Evolutionary conservation across 2,797 vertebrate genomes (phyloP).

Genomic region (Manis pentadactyla): DNA sequence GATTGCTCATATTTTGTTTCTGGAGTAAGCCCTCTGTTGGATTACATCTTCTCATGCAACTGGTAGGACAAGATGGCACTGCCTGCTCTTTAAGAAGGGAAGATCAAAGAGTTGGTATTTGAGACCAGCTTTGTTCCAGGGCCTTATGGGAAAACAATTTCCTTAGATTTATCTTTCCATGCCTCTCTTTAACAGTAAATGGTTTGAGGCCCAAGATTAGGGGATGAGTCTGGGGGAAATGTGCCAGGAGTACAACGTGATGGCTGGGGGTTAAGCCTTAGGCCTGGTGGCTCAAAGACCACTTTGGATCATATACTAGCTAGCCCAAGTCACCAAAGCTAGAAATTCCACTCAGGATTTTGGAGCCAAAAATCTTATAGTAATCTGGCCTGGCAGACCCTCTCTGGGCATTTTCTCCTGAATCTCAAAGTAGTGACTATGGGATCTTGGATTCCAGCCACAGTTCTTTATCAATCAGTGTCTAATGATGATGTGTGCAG

Average conservation of each 20-base stretch:
- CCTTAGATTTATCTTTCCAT: neutral
- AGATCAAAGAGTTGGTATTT: neutral
- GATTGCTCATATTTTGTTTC: neutral
- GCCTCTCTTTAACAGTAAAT: constrained; percentile 1
- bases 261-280: neutral
- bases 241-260: neutral
- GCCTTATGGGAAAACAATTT: neutral
- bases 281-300: neutral
- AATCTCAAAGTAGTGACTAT: neutral
- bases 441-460: neutral
- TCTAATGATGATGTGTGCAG: neutral
- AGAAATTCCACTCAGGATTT: neutral
- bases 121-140: neutral
- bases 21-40: neutral
- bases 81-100: neutral
- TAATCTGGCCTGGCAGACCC: neutral
- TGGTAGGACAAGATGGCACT: neutral
- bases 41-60: neutral
- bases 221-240: neutral
- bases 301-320: neutral
- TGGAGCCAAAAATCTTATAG: neutral
- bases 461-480: neutral
- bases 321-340: neutral
- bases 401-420: neutral
- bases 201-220: neutral